These are phyloP conservation scores for Mercenaria mercenaria DNA, from an alignment of 1,140 invertebrate species.

Conservation along the genomic window DNA sequence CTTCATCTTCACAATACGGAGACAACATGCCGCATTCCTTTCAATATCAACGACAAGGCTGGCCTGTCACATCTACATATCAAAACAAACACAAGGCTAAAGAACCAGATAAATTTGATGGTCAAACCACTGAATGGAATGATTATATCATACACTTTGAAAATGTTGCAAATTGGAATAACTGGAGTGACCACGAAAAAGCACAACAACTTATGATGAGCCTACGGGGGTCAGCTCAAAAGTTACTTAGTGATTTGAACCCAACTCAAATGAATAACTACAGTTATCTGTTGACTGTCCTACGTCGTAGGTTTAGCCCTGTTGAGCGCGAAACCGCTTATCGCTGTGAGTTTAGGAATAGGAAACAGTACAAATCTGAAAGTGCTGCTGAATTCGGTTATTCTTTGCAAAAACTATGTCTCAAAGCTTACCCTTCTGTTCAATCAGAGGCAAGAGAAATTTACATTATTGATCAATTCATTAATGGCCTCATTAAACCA, in stretches of 20 bases:
- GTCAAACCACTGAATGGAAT: not conserved
- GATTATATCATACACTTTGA: conserved; percentile 60
- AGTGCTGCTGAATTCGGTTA: conserved; percentile 49
- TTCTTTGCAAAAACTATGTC: conserved; percentile 37
- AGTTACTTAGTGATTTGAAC: conserved; percentile 34
- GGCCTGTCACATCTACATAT: too few relatives aligned
- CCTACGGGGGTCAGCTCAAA: conserved; percentile 13
- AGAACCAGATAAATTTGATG: conserved; percentile 59
- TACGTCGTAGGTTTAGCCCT: conserved; percentile 48
- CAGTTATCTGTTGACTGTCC: not conserved
- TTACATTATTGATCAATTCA: conserved; percentile 41
- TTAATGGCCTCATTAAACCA: conserved; percentile 4
- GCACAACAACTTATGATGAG: conserved; percentile 68
- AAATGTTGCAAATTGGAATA: conserved; percentile 37
- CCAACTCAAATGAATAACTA: not conserved
- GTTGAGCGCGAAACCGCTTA: conserved; percentile 51
- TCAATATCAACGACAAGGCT: too few relatives aligned
- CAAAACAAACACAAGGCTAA: conserved; percentile 9
- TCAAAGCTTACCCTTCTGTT: conserved; percentile 44
- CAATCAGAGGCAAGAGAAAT: conserved; percentile 17
- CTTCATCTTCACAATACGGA: too few relatives aligned
- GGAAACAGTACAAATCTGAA: conserved; percentile 3
- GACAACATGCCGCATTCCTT: too few relatives aligned
- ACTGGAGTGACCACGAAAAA: conserved; percentile 43
- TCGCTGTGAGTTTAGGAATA: conserved; percentile 53